Conservation (phyloP, 2,113 vertebrate genomes). For the Nasalis larvatus region DNA sequence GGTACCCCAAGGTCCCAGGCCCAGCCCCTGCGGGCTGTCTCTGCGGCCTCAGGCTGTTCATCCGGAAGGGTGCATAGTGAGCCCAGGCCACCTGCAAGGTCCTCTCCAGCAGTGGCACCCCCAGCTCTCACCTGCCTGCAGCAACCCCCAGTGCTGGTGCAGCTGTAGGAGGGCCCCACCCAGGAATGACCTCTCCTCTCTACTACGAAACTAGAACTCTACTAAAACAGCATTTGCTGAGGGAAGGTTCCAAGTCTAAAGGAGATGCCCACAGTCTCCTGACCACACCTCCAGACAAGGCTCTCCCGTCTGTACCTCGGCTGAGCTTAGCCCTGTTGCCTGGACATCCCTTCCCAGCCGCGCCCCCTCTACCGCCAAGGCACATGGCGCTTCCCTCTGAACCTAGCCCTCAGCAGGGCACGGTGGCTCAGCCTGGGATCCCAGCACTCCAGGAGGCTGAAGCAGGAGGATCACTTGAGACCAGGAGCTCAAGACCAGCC, state of each 20-base stretch:
- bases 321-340: neutral
- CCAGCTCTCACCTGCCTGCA: neutral
- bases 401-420: neutral
- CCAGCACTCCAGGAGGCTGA: too few species aligned
- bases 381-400: neutral
- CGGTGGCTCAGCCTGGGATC: too few species aligned
- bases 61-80: neutral
- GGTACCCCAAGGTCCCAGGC: neutral
- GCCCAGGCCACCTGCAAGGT: too few species aligned
- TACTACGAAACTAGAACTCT: neutral
- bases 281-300: accelerated
- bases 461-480: too few species aligned
- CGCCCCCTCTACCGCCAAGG: accelerated
- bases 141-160: neutral
- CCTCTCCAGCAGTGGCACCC: neutral
- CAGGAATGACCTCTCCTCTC: accelerated
- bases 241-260: neutral
- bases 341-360: neutral
- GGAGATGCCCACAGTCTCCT: neutral
- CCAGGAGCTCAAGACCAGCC: too few species aligned
- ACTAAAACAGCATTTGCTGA: neutral
- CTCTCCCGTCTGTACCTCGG: accelerated
- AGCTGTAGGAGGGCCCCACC: too few species aligned
- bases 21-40: too few species aligned
- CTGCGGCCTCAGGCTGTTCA: neutral